These are phyloP conservation scores for Aplysia californica DNA, from an alignment of 1,140 invertebrate species.

Conservation along the genomic window DNA sequence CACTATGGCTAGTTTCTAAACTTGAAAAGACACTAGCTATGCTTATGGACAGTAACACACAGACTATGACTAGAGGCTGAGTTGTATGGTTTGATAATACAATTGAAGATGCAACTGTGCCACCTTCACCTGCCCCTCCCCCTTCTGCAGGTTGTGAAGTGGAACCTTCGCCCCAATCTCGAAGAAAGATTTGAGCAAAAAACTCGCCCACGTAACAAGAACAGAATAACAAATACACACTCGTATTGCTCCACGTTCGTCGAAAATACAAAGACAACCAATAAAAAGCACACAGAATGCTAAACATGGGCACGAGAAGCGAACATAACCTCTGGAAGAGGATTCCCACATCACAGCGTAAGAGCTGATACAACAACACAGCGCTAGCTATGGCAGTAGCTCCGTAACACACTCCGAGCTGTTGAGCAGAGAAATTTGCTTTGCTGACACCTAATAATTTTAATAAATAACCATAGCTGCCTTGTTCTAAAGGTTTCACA, in stretches of 20 bases:
- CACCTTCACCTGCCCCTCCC: neutral
- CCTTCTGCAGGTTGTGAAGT: conserved; percentile 6
- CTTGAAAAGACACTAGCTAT: conserved; percentile 63
- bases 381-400: conserved; percentile 41
- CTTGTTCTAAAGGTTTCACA: conserved; percentile 62
- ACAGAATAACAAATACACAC: conserved; percentile 65
- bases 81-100: conserved; percentile 38
- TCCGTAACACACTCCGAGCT: conserved; percentile 54
- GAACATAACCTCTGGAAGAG: conserved; percentile 61
- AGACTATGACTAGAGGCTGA: conserved; percentile 56
- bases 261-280: conserved; percentile 64
- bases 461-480: conserved; percentile 52
- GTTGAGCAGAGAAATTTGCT: conserved; percentile 49
- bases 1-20: conserved; percentile 61
- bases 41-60: conserved; percentile 57
- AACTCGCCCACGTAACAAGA: conserved; percentile 65
- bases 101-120: conserved; percentile 15
- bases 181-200: conserved; percentile 54
- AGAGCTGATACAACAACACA: conserved; percentile 54
- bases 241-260: conserved; percentile 64
- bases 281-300: conserved; percentile 64
- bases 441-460: conserved; percentile 57
- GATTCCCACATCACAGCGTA: conserved; percentile 58
- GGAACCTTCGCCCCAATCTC: conserved; percentile 34
- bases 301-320: conserved; percentile 64